These are phyloP conservation scores for Microcebus griseorufus DNA, from an alignment of 2,113 vertebrate species.

Conservation along the genomic window DNA sequence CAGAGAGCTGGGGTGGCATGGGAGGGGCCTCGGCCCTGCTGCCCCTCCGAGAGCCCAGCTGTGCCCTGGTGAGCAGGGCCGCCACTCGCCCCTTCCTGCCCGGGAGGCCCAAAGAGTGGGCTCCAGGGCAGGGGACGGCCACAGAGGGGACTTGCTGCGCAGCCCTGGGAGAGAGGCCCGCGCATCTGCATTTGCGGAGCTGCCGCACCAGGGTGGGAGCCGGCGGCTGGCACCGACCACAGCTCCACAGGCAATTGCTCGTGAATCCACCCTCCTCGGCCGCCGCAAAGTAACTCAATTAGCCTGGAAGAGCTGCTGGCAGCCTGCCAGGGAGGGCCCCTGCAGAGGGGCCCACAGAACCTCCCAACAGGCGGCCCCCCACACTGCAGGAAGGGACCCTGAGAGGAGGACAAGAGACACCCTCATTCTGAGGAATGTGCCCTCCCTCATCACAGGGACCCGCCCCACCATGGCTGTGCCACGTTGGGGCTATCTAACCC, in stretches of 20 bases:
- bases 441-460: not conserved
- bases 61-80: not conserved
- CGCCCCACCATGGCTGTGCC: not conserved
- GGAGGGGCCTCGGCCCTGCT: not conserved
- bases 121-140: not conserved
- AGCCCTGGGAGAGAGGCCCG: not conserved
- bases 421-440: not conserved
- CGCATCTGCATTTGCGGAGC: not conserved
- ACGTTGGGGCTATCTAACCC: not conserved
- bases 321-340: constrained; percentile 23
- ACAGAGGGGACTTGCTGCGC: not conserved
- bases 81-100: not conserved
- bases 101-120: not conserved
- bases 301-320: constrained; percentile 58
- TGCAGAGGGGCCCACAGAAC: not conserved
- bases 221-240: not conserved
- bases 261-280: constrained; percentile 47
- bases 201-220: not conserved
- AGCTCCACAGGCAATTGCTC: constrained; percentile 39
- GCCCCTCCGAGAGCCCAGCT: not conserved
- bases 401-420: not conserved
- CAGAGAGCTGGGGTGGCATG: not conserved
- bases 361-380: not conserved
- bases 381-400: not conserved
- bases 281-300: constrained; percentile 61